Conservation (phyloP, 2,888 invertebrate genomes). For the Cerceris rybyensis region DNA sequence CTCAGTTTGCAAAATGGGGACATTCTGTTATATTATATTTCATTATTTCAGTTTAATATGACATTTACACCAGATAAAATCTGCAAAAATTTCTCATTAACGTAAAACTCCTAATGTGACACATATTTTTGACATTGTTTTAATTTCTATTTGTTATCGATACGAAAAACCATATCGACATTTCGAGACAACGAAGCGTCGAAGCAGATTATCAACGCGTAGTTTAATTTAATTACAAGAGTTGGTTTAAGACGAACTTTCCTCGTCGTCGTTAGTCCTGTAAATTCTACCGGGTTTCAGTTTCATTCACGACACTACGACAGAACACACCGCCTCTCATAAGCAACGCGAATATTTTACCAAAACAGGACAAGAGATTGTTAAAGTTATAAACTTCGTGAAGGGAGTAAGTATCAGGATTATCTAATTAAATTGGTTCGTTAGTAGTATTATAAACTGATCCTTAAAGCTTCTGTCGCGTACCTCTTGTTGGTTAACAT, state of each 20-base stretch:
- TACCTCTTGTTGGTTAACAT: background rate
- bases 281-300: conserved; percentile 34
- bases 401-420: background rate
- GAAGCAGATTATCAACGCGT: conserved; percentile 1
- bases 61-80: no score
- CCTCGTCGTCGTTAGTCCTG: conserved; percentile 32
- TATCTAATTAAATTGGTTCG: conserved; percentile 10
- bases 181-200: background rate
- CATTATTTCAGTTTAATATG: no score
- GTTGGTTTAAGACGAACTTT: conserved; percentile 44
- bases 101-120: no score
- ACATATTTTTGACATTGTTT: no score
- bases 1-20: no score
- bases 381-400: background rate
- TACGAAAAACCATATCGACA: no score
- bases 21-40: no score
- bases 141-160: no score
- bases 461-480: background rate
- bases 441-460: background rate
- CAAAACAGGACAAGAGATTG: conserved; percentile 2
- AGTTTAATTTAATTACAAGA: conserved; percentile 44
- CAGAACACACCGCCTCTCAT: conserved; percentile 10
- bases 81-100: no score
- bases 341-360: conserved; percentile 1
- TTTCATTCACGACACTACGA: conserved; percentile 33